Evolutionary conservation across 2,113 vertebrate species (phyloP), one percentile per base, ranked within the genome.

Genomic region (Anoplopoma fimbria): DNA sequence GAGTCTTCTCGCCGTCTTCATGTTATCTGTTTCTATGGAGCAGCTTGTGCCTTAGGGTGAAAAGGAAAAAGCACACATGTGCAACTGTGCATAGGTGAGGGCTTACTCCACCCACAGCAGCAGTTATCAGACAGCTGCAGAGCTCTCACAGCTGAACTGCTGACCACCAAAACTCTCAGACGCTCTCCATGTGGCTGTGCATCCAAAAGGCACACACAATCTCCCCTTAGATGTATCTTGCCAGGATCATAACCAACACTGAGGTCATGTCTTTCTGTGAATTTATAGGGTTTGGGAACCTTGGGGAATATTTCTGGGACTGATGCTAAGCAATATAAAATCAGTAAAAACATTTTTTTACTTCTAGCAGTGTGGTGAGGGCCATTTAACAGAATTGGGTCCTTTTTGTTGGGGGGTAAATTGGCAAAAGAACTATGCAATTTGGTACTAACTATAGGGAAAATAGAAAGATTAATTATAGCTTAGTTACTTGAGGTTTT

Each of bases 131-230:
- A 69, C 75, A 74, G 40, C 68, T 63, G 38, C 84, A 84, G 75
- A 79, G 72, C 31, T 36, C 76, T 86, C 75, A 79, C 74, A 77
- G 58, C 62, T 68, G 81, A 89, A 71, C 81, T 62, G 85, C 49
- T 73, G 64, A 88, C 77, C 82, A 67, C 58, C 62, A 38, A 31
- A 51, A 77, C 73, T 70, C 73, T 88, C 69, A 83, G 47, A 81
- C 23, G 3, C 49, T 74, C 70, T 81, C 57, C 49, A 42, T 63
- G 77, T 15, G n/a, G 15, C 51, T 63, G n/a, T 34, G 13, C 9
- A 27, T 38, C 55, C 61, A 19, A 23, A 61, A 75, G 55, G 79
- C 51, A 47, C 36, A 31, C 14, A 33, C 14, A 51, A 9, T 13
- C 14, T 15, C n/a, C 6, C 13, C 6, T 33, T 1, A 45, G 63